Conservation (phyloP, 2,113 vertebrate genomes). For the Loxodonta africana region DNA sequence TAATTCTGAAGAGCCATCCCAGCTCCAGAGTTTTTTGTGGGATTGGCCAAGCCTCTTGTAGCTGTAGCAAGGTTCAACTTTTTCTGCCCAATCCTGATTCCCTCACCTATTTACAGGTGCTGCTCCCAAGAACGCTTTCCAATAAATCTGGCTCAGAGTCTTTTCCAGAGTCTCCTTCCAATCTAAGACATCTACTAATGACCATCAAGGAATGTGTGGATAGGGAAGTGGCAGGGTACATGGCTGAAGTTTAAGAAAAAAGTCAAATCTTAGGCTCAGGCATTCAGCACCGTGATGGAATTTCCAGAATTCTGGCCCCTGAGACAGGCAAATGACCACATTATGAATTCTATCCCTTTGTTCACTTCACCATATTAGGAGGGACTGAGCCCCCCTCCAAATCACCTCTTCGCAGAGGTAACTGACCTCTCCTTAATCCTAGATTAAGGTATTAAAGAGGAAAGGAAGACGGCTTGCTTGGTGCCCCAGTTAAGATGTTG, state of each 20-base stretch:
- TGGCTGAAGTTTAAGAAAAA: neutral
- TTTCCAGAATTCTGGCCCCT: neutral
- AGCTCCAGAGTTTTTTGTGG: neutral
- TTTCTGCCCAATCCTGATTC: neutral
- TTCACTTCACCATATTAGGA: constrained; percentile 75
- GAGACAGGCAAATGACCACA: neutral
- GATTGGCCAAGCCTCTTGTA: neutral
- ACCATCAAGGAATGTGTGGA: neutral
- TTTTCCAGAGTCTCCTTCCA: neutral
- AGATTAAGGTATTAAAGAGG: constrained; percentile 89
- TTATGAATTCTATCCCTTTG: neutral
- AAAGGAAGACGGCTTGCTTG: constrained; percentile 84
- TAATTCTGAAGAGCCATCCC: no score
- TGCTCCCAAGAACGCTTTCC: neutral
- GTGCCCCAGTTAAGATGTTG: constrained; percentile 88
- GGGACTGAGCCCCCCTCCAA: constrained; percentile 84
- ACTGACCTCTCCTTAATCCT: constrained; percentile 89
- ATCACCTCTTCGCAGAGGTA: constrained; percentile 86
- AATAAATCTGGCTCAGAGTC: neutral
- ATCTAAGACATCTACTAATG: neutral
- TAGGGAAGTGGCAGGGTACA: fast-evolving
- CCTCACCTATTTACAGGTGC: neutral
- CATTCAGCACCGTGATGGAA: neutral
- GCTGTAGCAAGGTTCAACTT: neutral
- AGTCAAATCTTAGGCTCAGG: neutral